Evolutionary conservation across 53 echinoderm and acorn worm species (phyloP), one percentile per base, ranked within the genome.

Genomic region (Astropecten irregularis): DNA sequence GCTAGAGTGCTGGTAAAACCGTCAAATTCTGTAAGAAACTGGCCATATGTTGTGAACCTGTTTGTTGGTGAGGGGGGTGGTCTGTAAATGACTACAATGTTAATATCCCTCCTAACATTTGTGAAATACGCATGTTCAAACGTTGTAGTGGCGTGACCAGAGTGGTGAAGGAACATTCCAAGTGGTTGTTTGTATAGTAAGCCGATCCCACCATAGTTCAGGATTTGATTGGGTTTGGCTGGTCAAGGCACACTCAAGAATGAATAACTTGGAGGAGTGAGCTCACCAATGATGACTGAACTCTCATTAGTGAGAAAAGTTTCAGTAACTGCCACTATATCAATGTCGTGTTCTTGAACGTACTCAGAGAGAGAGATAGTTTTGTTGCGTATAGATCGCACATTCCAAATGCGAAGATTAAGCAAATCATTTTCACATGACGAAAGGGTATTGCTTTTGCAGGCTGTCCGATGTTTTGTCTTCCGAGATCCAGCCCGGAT

Each of bases 321-420:
- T 51, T 85, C 72, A 7, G 85, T 85, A 30, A 85, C 18, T 28
- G 60, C 60, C 49, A 85, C 32, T 23, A 85, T 58, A 26, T 85
- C 85, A 22, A 52, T 26, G 44, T 72, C 72, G 31, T 85, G 47
- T 13, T 49, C 37, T 4, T 42, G 3, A 2, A 85, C 57, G 32
- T 71, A 49, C 19, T 85, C 85, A 51, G 29, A 49, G 9, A 85
- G 31, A 26, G 33, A 3, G 29, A 47, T 23, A 34, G 85, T 85
- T 48, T 85, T 85, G 18, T 85, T 85, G 22, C 85, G 60, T 27
- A 85, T 32, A 2, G 85, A 85, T 48, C 47, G 39, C n/a, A 49
- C 72, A 31, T 71, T 85, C 73, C 72, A 85, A 22, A 85, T 10
- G 9, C 72, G 59, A 26, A 85, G 14, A 33, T 79, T 47, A 31